A percentile compares a stretch with the other conserved stretches of the same genome.
Evolutionary conservation across 1,140 invertebrate species (phyloP).

Genomic region (Brevipalpus yothersi): DNA sequence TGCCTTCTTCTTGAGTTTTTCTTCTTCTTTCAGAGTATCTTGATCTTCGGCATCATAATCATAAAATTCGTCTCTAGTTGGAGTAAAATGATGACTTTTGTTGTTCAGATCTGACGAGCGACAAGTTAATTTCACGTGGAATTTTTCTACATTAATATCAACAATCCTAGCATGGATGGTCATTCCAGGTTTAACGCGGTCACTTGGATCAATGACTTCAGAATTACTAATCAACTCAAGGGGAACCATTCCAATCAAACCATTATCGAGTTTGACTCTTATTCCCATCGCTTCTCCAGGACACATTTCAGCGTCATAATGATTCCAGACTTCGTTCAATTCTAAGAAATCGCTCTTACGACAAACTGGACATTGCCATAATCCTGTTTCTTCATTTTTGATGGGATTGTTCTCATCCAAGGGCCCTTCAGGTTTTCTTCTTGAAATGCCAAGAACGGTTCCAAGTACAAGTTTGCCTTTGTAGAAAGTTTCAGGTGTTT

Average conservation of each 20-base stretch:
- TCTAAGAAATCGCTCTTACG: slow-evolving; percentile 82
- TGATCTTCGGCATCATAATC: slow-evolving; percentile 61
- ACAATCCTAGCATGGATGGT: slow-evolving; percentile 76
- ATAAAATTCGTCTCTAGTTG: slow-evolving; percentile 68
- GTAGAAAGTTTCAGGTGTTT: slow-evolving; percentile 81
- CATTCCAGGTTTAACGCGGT: slow-evolving; percentile 57
- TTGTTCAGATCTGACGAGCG: slow-evolving; percentile 77
- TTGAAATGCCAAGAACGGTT: slow-evolving; percentile 27
- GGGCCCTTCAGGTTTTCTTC: slow-evolving; percentile 71
- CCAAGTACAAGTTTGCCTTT: slow-evolving; percentile 38
- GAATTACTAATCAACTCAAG: slow-evolving; percentile 87
- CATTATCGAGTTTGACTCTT: slow-evolving; percentile 69
- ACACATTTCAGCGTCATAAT: slow-evolving; percentile 85
- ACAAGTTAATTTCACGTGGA: slow-evolving; percentile 76
- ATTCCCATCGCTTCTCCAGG: slow-evolving; percentile 85
- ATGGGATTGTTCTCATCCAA: slow-evolving; percentile 84
- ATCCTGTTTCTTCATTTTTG: slow-evolving; percentile 66
- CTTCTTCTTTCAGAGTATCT: slow-evolving; percentile 41
- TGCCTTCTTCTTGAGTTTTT: slow-evolving; percentile 52
- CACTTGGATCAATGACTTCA: slow-evolving; percentile 70
- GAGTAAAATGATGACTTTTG: slow-evolving; percentile 49
- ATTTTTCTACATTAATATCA: slow-evolving; percentile 84
- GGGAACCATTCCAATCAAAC: slow-evolving; percentile 75
- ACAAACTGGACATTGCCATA: slow-evolving; percentile 96
- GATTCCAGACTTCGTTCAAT: slow-evolving; percentile 88